Evolutionary conservation across 2,888 invertebrate species (phyloP).

Genomic region (Fragum whitleyi): DNA sequence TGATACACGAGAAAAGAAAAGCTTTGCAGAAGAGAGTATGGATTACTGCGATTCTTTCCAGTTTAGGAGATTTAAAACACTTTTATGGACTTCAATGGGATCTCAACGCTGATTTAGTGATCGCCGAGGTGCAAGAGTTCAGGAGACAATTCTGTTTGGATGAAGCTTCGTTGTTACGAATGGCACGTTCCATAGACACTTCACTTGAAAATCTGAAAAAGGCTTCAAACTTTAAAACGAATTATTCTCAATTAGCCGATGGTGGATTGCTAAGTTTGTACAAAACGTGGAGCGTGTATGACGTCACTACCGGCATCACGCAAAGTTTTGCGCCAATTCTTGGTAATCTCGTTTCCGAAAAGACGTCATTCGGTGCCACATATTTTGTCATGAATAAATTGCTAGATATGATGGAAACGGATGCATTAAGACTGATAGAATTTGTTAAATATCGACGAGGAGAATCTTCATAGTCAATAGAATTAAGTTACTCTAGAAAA

Average conservation of each 20-base stretch:
- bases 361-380: conserved; percentile 51
- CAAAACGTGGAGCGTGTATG: conserved; percentile 52
- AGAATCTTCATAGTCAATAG: not conserved
- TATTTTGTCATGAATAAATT: conserved; percentile 57
- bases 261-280: conserved; percentile 38
- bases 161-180: conserved; percentile 45
- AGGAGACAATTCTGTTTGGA: conserved; percentile 56
- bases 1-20: conserved; percentile 54
- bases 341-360: conserved; percentile 41
- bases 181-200: conserved; percentile 51
- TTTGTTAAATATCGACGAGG: conserved; percentile 48
- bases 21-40: conserved; percentile 59
- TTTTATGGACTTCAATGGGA: conserved; percentile 48
- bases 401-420: conserved; percentile 57
- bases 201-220: conserved; percentile 54
- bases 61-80: conserved; percentile 38
- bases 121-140: conserved; percentile 53
- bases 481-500: too few relatives aligned
- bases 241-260: conserved; percentile 50
- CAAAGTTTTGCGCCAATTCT: conserved; percentile 57
- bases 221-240: conserved; percentile 58
- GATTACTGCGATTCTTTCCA: conserved; percentile 52
- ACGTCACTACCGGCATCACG: conserved; percentile 51
- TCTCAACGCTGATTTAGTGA: conserved; percentile 50
- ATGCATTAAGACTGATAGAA: conserved; percentile 55